Evolutionary conservation across 2,888 invertebrate species (phyloP).

Genomic region (Machimus rusticus): DNA sequence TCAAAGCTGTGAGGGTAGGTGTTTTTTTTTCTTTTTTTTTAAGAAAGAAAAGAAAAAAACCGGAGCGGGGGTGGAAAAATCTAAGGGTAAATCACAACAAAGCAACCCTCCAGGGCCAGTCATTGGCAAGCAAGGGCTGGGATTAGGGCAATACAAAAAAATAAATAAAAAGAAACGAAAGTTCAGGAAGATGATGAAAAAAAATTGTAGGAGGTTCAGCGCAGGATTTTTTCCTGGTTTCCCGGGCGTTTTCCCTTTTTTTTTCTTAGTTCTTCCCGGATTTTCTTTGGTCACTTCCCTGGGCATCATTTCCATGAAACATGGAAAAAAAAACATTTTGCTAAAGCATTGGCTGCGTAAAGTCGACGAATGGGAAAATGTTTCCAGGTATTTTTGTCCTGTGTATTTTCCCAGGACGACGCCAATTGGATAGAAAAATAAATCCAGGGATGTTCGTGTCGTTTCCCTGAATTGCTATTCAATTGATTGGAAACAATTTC

Average conservation of each 20-base stretch:
- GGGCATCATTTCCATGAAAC: not conserved
- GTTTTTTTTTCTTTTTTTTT: no score
- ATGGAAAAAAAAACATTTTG: not conserved
- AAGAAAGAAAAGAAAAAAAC: no score
- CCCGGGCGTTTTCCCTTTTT: not conserved
- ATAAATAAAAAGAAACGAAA: not conserved
- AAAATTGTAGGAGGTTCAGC: slow-evolving; percentile 12
- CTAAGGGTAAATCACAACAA: not conserved
- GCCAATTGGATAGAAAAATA: not conserved
- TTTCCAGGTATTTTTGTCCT: not conserved
- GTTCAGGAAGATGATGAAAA: not conserved
- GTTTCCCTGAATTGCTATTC: no score
- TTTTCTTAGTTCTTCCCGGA: not conserved
- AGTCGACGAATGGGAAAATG: not conserved
- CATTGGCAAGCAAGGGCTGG: not conserved
- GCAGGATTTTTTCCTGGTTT: slow-evolving; percentile 1
- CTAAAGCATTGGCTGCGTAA: not conserved
- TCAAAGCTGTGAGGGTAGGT: not conserved
- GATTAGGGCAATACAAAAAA: not conserved
- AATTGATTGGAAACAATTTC: no score
- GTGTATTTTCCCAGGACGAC: not conserved
- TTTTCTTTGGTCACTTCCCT: not conserved
- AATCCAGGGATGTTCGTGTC: not conserved
- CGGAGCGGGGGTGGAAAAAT: no score
- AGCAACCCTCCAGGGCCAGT: not conserved